Conservation (phyloP, 2,113 vertebrate genomes). For the Electrona antarctica region DNA sequence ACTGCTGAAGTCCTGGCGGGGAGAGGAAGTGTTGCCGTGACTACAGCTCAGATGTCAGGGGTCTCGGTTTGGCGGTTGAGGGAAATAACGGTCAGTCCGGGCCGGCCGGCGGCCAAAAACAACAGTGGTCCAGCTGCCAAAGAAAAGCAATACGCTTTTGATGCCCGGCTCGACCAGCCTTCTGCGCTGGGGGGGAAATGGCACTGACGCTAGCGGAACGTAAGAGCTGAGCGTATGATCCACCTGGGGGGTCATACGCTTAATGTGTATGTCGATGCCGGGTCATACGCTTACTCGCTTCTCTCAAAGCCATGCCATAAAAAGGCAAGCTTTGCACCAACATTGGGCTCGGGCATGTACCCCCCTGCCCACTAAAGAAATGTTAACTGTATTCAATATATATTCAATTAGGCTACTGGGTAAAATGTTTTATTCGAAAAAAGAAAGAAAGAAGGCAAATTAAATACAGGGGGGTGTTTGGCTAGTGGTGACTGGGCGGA, state of each 20-base stretch:
- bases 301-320: too few relatives aligned
- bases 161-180: constrained; percentile 10
- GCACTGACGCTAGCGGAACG: not conserved
- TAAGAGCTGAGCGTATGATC: not conserved
- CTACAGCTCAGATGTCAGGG: constrained; percentile 42
- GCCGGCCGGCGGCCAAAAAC: constrained; percentile 49
- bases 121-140: constrained; percentile 42
- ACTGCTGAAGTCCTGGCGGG: constrained; percentile 54
- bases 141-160: constrained; percentile 24
- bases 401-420: too few relatives aligned
- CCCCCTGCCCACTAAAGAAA: too few relatives aligned
- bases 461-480: not conserved
- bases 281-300: too few relatives aligned
- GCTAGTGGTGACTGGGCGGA: constrained; percentile 1
- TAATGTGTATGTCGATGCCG: too few relatives aligned
- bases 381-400: too few relatives aligned
- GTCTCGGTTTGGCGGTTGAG: constrained; percentile 43
- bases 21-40: constrained; percentile 63
- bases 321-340: too few relatives aligned
- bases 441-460: too few relatives aligned
- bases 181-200: constrained; percentile 2
- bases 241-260: too few relatives aligned
- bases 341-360: not conserved
- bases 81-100: constrained; percentile 38
- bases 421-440: too few relatives aligned